Base-by-base conservation (phyloP, 2,797 vertebrate genomes). In the Aldrovandia affinis region DNA sequence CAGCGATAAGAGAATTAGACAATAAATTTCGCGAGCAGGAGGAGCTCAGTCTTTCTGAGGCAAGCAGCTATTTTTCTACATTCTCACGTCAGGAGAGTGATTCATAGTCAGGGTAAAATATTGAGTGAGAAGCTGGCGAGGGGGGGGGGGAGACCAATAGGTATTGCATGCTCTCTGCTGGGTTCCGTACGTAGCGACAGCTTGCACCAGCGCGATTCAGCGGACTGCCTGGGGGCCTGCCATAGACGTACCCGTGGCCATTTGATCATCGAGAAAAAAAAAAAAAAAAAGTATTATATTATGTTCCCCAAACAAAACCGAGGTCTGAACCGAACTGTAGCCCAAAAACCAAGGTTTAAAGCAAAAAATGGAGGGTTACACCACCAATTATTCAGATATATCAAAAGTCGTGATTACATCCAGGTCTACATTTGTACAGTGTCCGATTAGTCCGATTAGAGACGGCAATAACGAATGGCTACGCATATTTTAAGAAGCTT, bases 51-150 rank as follows among this genome's bases (percentile, higher is more conserved):
- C 85, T 70, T 73, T 75, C 65, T 52, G 75, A 39, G 30, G 44
- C 57, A 54, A 73, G 77, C 28, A 84, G 85, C 75, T 81, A 84
- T 86, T 83, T 86, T 54, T 39, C 47, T 61, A 63, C n/a, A 68
- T 82, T 57, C 65, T 65, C 68, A 84, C 61, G 77, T 39, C 28
- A 84, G 52, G 44, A 82, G 22, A 78, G 28, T 55, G 47, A 83
- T 83, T 82, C 83, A 61, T 78, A 83, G 79, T 79, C 78, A 59
- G 42, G 36, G 73, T 50, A 47, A 78, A 77, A 33, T 84, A 61
- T 47, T 80, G 70, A 82, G 47, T n/a, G 10, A 82, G 59, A 85
- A 82, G 82, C 33, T 36, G 7, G 59, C 55, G 7, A 3, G 36
- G 52, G 83, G 83, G 82, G 83, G 70, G 81, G 54, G 12, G 47